A percentile compares a stretch with the other conserved stretches of the same genome.
These are phyloP conservation scores for Drosophila arawakana DNA, from an alignment of 1,140 invertebrate species.

Conservation along the genomic window DNA sequence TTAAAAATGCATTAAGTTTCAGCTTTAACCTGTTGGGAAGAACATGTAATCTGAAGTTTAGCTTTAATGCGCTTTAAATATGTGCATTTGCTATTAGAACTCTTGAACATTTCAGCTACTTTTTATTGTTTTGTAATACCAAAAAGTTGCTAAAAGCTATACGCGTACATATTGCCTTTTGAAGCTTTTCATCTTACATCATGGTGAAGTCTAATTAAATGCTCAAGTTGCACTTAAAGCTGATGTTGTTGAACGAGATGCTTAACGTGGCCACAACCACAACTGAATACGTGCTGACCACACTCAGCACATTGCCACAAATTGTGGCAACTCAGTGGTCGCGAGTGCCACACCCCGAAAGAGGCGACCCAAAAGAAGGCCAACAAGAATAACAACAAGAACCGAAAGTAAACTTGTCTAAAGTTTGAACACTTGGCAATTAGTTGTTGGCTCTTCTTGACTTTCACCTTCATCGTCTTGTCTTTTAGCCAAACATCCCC, in stretches of 20 bases:
- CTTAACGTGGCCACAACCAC: not conserved
- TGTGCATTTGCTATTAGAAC: too few species aligned
- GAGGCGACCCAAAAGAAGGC: conserved; percentile 5
- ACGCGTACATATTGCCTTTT: too few species aligned
- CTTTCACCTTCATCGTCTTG: conserved; percentile 27
- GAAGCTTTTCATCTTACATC: too few species aligned
- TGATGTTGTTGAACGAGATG: conserved; percentile 9
- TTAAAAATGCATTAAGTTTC: not conserved
- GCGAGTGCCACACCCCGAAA: not conserved
- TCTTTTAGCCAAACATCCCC: conserved; percentile 12
- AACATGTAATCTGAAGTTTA: too few species aligned
- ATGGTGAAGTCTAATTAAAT: too few species aligned
- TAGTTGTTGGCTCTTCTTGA: conserved; percentile 45
- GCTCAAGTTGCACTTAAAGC: not conserved
- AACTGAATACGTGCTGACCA: conserved; percentile 17
- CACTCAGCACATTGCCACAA: conserved; percentile 4
- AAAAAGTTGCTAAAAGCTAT: too few species aligned
- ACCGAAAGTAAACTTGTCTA: conserved; percentile 41
- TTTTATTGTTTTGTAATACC: too few species aligned
- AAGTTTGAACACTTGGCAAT: conserved; percentile 42
- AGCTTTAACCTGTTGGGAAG: not conserved
- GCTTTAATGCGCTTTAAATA: too few species aligned
- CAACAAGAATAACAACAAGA: conserved; percentile 11
- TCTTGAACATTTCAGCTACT: too few species aligned
- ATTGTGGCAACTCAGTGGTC: conserved; percentile 1